Percentiles rank a stretch among this genome's conserved stretches.
Conservation (phyloP, 2,113 vertebrate genomes). For the Corythaixoides concolor region DNA sequence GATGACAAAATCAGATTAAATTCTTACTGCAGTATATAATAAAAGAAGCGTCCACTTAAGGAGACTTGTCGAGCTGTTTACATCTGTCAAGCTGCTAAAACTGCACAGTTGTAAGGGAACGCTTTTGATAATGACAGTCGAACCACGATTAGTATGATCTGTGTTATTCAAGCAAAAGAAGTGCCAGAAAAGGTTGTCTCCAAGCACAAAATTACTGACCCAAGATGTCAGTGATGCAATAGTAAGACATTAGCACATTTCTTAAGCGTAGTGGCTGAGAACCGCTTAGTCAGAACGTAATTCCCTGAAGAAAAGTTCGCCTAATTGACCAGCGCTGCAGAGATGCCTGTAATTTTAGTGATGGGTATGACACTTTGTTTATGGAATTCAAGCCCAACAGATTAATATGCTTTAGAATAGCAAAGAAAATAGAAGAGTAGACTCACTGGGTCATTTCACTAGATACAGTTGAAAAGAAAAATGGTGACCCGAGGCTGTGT, state of each 20-base stretch:
- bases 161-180: neutral
- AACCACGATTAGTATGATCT: neutral
- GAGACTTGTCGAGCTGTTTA: neutral
- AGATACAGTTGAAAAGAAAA: slow-evolving; percentile 39
- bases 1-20: neutral
- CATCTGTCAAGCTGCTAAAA: slow-evolving; percentile 1
- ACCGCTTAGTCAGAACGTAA: neutral
- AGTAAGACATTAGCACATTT: neutral
- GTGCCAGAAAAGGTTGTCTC: neutral
- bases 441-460: slow-evolving; percentile 27
- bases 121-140: neutral
- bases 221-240: neutral
- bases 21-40: neutral
- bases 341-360: slow-evolving; percentile 15
- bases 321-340: neutral
- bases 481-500: slow-evolving; percentile 56
- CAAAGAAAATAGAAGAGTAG: slow-evolving; percentile 22
- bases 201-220: neutral
- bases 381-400: neutral
- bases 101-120: neutral
- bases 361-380: slow-evolving; percentile 10
- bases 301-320: neutral
- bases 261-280: neutral
- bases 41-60: neutral
- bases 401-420: slow-evolving; percentile 11